Evolutionary conservation across 2,888 invertebrate genomes (phyloP), one percentile per base, ranked within the genome.

Genomic region (Rambutsinella grinnellia): DNA sequence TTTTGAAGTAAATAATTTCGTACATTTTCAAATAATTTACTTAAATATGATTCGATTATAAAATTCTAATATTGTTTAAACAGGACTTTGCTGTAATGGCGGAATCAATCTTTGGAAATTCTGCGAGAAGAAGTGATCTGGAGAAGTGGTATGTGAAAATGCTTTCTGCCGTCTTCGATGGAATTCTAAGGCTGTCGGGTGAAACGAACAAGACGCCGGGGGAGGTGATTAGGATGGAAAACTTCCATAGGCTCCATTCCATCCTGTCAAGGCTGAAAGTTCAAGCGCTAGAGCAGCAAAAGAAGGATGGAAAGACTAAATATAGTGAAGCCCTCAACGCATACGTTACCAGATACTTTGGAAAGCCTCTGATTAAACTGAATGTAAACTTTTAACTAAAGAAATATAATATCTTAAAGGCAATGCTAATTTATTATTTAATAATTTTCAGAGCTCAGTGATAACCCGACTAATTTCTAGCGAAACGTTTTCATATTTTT

Each of bases 331-430:
- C 97, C 63, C 89, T 97, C 72, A 92, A 93, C 84, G 92, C 92
- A 6, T 99, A 99, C 88, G 99, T 99, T 56, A 95, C 93, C 78
- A 92, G 94, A 85, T 95, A 96, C 88, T 96, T 99, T 88, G 98
- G 99, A 27, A 89, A 96, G 76, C 97, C 96, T 0, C 87, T 97
- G 68, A 95, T 96, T 85, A 96, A 96, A 87, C 88, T 97, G 21
- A 95, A 96, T 87, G 95, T 95, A 88, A 88, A 89, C 87, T 63
- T 28, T 21, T 36, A 27, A 17, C 26, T n/a, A 27, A 27, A 53
- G 3, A 17, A 49, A 46, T 6, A 46, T 46, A n/a, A n/a, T n/a
- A n/a, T n/a, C n/a, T n/a, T n/a, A n/a, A n/a, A n/a, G n/a, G n/a
- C n/a, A n/a, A n/a, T n/a, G n/a, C n/a, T n/a, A n/a, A n/a, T n/a